A percentile compares a stretch with the other conserved stretches of the same genome.
phyloP scores from a whole-genome alignment of 30 jellyfish, hydroid and myxozoan genomes.

The Hydra vulgaris region DNA sequence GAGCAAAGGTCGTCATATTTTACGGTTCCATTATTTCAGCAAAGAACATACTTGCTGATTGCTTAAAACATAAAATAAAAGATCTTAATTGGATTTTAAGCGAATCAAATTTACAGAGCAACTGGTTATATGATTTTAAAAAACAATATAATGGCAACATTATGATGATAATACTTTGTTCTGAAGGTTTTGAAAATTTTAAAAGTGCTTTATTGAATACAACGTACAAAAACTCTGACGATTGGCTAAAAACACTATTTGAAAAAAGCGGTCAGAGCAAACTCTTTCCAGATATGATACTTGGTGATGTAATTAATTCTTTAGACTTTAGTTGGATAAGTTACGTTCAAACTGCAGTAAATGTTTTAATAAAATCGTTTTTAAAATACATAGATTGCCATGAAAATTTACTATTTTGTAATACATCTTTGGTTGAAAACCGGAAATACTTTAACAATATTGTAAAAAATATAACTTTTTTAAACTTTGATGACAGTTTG shows the following conservation, averaged over 20 bases:
- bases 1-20: slow-evolving; percentile 10
- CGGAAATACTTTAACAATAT: slow-evolving; percentile 4
- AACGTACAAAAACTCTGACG: background rate
- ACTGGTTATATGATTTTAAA: background rate
- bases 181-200: background rate
- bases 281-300: background rate
- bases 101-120: slow-evolving; percentile 10
- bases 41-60: background rate
- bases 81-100: slow-evolving; percentile 22
- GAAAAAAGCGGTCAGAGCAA: background rate
- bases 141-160: background rate
- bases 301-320: background rate
- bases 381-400: background rate
- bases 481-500: background rate
- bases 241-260: slow-evolving; percentile 17
- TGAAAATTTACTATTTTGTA: background rate
- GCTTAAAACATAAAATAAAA: background rate
- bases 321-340: slow-evolving; percentile 21
- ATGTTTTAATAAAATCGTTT: background rate
- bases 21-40: slow-evolving; percentile 7
- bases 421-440: background rate
- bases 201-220: background rate
- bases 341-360: slow-evolving; percentile 17
- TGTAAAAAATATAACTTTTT: background rate
- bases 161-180: background rate